phyloP scores from a whole-genome alignment of 2,888 invertebrate species.

The Conus canariensis region DNA sequence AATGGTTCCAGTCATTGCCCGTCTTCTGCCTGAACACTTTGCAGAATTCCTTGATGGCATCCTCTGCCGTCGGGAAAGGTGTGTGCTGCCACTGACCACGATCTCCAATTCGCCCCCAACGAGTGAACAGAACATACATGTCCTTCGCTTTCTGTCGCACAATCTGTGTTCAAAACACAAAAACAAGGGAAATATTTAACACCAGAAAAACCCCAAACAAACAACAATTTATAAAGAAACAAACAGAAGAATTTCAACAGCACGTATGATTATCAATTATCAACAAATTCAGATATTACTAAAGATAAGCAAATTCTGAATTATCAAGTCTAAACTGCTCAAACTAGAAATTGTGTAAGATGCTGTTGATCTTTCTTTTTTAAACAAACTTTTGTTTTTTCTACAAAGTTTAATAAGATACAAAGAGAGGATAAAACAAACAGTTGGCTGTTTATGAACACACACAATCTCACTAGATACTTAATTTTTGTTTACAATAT shows the following conservation, averaged over 20 bases:
- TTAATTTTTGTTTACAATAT: too few species aligned
- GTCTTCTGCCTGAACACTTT: constrained; percentile 81
- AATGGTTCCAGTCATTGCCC: constrained; percentile 80
- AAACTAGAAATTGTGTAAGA: too few species aligned
- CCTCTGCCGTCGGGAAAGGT: constrained; percentile 78
- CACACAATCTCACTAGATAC: too few species aligned
- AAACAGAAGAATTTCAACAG: not conserved
- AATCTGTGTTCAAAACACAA: constrained; percentile 66
- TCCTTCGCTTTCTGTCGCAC: constrained; percentile 78
- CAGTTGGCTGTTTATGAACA: too few species aligned
- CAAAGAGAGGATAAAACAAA: too few species aligned
- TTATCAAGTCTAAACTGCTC: too few species aligned
- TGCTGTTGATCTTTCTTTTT: too few species aligned
- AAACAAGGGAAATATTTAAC: not conserved
- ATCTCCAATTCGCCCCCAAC: constrained; percentile 81
- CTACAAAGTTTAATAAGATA: too few species aligned
- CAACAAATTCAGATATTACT: not conserved
- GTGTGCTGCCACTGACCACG: constrained; percentile 80
- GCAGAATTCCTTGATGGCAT: constrained; percentile 80
- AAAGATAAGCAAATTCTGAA: too few species aligned
- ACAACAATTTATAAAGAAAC: not conserved
- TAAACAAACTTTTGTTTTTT: too few species aligned
- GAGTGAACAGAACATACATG: constrained; percentile 80
- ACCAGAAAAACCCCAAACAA: not conserved
- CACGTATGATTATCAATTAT: too few species aligned